Evolutionary conservation across 2,797 vertebrate species (phyloP), one percentile per base, ranked within the genome.

Genomic region (Salarias fasciatus): DNA sequence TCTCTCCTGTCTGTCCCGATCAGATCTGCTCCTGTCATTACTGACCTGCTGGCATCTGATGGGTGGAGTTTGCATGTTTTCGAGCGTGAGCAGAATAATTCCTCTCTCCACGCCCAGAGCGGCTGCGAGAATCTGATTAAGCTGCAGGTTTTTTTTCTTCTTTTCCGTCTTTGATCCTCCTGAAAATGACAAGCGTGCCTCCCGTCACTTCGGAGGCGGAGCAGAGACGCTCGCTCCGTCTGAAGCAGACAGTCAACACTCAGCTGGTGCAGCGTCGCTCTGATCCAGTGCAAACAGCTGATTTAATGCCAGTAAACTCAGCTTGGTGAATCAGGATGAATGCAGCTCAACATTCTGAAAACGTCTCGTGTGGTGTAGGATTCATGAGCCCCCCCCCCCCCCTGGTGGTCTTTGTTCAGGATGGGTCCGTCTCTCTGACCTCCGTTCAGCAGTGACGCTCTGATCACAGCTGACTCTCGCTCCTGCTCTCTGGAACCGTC

Each of bases 11-110:
- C 14, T 65, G 15, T 24, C 53, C 53, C 41, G 50, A 79, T 66
- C 63, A 53, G 70, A 83, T 82, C 70, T 51, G 72, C 15, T 1
- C 55, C 35, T 18, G 2, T 72, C 51, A 78, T 68, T 63, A 1
- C 69, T 37, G 60, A 59, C 44, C 63, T 47, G 40, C 43, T n/a
- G 64, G 14, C 12, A 57, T 46, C 57, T 71, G 68, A 80, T 79
- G 29, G 52, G 83, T 80, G 64, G 18, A 30, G 28, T 63, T 45
- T 40, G n/a, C 36, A 35, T 61, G 55, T 76, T 79, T 77, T 62
- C 49, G 28, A 53, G 24, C 53, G 45, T 38, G 30, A 41, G 58
- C 35, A 43, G 56, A 64, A 61, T 64, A 51, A 65, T 62, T 12
- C 35, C 2, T 4, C 42, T 13, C 15, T 7, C 7, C 33, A 6